phyloP scores from a whole-genome alignment of 2,888 invertebrate species.

The Pterobdella sp. region DNA sequence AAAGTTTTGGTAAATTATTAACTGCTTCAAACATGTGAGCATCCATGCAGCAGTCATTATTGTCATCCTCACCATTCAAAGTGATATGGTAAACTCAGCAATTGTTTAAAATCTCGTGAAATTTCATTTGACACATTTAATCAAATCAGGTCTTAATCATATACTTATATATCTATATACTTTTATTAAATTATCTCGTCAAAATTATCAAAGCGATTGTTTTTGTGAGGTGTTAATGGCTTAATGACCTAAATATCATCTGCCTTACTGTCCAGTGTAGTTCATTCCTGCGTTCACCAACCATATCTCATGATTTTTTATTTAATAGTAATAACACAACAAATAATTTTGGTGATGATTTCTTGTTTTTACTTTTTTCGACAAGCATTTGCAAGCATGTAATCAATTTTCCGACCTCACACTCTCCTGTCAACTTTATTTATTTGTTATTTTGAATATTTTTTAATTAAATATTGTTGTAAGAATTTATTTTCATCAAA shows the following conservation, averaged over 20 bases:
- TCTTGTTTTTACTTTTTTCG: not conserved
- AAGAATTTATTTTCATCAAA: slow-evolving; percentile 4
- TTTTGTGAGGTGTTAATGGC: no score
- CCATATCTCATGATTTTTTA: not conserved
- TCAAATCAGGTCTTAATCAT: no score
- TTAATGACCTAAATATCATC: no score
- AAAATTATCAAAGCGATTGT: no score
- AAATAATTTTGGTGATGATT: no score
- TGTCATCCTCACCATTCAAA: not conserved
- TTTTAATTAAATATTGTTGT: not conserved
- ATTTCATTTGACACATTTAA: no score
- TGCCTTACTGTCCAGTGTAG: not conserved
- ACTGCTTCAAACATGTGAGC: not conserved
- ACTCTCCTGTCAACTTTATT: not conserved
- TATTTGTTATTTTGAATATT: not conserved
- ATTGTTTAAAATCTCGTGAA: no score
- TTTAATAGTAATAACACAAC: not conserved
- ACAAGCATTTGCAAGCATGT: not conserved
- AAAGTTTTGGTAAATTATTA: not conserved
- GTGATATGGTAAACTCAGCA: not conserved
- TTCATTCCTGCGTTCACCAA: not conserved
- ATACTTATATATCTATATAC: no score
- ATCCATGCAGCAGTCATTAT: not conserved
- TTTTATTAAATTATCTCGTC: no score
- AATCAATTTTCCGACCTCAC: not conserved